Percentiles rank a stretch among this genome's conserved stretches.
These are phyloP conservation scores for Pluvianellus socialis DNA, from an alignment of 2,113 vertebrate genomes.

Conservation along the genomic window DNA sequence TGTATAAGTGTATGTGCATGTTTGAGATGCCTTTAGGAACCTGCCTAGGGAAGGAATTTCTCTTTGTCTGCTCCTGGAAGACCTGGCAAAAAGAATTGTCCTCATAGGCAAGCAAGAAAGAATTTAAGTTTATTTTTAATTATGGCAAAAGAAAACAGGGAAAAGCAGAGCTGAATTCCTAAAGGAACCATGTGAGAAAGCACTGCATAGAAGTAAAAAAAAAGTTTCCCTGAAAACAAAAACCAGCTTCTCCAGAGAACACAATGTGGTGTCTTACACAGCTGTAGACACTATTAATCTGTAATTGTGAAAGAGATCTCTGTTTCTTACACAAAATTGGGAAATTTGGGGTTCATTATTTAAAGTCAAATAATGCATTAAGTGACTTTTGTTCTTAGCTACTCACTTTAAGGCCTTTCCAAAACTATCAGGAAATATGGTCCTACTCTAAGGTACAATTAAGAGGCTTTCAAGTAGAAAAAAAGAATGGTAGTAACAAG, in stretches of 20 bases:
- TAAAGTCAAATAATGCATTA: neutral
- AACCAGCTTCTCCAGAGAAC: neutral
- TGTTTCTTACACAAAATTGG: neutral
- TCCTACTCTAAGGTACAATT: neutral
- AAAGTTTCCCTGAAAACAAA: neutral
- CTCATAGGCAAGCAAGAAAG: neutral
- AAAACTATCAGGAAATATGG: neutral
- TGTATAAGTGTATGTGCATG: neutral
- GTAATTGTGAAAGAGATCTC: neutral
- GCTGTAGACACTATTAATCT: neutral
- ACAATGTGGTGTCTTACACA: rapidly evolving
- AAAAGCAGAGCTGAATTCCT: conserved; percentile 8
- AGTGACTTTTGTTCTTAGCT: neutral
- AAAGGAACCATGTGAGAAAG: neutral
- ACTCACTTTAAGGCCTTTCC: neutral
- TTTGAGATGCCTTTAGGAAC: neutral
- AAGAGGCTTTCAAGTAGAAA: neutral
- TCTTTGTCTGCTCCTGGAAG: neutral
- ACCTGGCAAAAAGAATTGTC: neutral
- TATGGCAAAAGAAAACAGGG: conserved; percentile 22
- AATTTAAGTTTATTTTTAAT: conserved; percentile 38
- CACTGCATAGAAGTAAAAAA: neutral
- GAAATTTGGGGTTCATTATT: neutral
- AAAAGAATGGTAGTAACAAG: neutral
- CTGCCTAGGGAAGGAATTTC: neutral